Conservation (phyloP, 2,113 vertebrate genomes). For the Notothenia coriiceps region DNA sequence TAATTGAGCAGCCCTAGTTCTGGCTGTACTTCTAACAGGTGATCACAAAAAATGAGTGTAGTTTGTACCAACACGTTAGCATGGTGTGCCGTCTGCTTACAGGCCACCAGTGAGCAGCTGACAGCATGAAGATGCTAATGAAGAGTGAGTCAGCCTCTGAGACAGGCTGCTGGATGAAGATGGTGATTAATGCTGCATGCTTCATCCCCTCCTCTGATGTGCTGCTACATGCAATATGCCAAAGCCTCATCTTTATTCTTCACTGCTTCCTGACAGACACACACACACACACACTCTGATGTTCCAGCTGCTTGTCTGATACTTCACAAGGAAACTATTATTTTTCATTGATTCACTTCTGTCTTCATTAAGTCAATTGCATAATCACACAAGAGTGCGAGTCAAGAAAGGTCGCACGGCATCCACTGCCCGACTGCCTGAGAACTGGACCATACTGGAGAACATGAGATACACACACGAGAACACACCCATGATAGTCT, state of each 20-base stretch:
- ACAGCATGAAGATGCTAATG: constrained; percentile 64
- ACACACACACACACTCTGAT: constrained; percentile 4
- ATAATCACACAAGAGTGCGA: neutral
- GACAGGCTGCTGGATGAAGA: constrained; percentile 68
- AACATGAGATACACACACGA: constrained; percentile 13
- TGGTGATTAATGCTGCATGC: constrained; percentile 65
- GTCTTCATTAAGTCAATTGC: neutral
- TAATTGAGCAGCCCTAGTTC: too few species aligned
- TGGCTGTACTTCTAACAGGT: neutral
- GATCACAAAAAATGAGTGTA: constrained; percentile 10
- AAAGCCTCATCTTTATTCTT: constrained; percentile 44
- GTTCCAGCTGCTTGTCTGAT: constrained; percentile 35
- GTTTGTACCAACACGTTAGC: constrained; percentile 15
- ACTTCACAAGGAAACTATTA: constrained; percentile 17
- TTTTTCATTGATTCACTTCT: constrained; percentile 16
- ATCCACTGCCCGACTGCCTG: neutral
- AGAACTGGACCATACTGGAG: constrained; percentile 9
- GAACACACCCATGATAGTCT: constrained; percentile 25
- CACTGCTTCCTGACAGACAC: constrained; percentile 41
- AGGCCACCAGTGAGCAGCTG: constrained; percentile 52
- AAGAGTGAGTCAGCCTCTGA: constrained; percentile 73
- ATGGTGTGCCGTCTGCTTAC: constrained; percentile 20
- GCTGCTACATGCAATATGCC: constrained; percentile 58
- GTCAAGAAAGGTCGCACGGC: neutral
- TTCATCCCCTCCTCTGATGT: constrained; percentile 47